phyloP scores from a whole-genome alignment of 2,113 vertebrate genomes.

The Prochilodus magdalenae region DNA sequence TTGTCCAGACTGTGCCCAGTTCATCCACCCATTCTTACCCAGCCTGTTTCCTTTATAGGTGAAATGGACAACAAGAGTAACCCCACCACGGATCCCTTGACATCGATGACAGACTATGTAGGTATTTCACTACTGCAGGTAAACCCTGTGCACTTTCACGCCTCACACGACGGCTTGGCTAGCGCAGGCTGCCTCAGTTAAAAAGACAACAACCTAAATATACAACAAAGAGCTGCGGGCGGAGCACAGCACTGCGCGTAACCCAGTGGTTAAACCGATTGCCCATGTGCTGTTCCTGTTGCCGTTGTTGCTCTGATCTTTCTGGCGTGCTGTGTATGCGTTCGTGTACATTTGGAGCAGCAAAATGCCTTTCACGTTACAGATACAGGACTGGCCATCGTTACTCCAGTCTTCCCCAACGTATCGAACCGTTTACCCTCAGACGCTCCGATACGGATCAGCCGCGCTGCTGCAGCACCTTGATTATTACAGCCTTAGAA shows the following conservation, averaged over 20 bases:
- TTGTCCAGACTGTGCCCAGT: too few species aligned
- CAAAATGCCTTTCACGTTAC: background rate
- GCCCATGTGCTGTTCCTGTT: background rate
- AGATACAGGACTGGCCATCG: background rate
- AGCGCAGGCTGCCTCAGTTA: background rate
- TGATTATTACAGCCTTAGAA: background rate
- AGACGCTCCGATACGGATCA: background rate
- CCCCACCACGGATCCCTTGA: background rate
- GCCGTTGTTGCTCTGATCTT: background rate
- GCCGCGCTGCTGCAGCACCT: background rate
- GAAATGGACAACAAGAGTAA: background rate
- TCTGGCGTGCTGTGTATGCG: too few species aligned
- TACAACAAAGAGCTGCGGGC: background rate
- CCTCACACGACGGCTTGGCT: background rate
- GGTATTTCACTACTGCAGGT: constrained; percentile 19
- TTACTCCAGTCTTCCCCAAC: background rate
- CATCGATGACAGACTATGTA: constrained; percentile 12
- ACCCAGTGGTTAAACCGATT: background rate
- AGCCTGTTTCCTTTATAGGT: constrained; percentile 6
- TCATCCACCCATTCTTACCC: background rate
- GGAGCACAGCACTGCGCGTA: background rate
- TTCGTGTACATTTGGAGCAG: background rate
- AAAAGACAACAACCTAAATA: background rate
- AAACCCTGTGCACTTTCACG: background rate
- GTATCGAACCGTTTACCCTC: background rate